Conservation (phyloP, 2,888 invertebrate genomes). For the Pemphredon lugubris region DNA sequence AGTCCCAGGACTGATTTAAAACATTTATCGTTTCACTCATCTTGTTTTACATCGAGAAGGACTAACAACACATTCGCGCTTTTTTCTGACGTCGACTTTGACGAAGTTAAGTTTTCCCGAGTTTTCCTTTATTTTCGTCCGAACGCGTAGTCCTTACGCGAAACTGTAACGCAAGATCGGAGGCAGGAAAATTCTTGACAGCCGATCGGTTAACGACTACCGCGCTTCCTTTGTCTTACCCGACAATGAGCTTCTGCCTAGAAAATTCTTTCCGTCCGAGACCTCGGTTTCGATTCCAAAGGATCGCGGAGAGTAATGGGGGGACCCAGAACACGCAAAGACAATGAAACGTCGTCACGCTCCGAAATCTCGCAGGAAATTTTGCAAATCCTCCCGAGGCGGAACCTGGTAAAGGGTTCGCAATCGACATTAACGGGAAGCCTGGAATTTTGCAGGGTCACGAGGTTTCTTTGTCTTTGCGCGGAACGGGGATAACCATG, state of each 20-base stretch:
- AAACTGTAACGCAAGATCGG: not conserved
- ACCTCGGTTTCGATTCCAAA: slow-evolving; percentile 2
- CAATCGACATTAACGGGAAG: not conserved
- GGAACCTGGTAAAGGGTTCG: not conserved
- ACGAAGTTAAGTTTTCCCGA: too few species aligned
- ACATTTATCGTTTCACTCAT: too few species aligned
- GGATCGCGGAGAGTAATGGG: not conserved
- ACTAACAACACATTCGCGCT: not conserved
- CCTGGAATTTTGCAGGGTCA: not conserved
- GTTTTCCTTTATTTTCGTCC: too few species aligned
- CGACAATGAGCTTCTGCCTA: not conserved
- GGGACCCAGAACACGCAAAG: slow-evolving; percentile 25
- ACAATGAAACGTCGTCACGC: slow-evolving; percentile 39
- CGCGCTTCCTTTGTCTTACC: slow-evolving; percentile 27
- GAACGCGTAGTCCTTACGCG: not conserved
- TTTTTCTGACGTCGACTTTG: too few species aligned
- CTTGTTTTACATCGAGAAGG: too few species aligned
- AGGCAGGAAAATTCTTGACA: slow-evolving; percentile 25
- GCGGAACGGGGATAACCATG: too few species aligned
- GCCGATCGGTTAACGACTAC: slow-evolving; percentile 10
- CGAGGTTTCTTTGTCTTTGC: not conserved
- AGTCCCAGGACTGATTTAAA: too few species aligned
- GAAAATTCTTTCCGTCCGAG: slow-evolving; percentile 16
- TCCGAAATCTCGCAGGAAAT: not conserved
- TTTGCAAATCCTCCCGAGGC: slow-evolving; percentile 12